phyloP scores from a whole-genome alignment of 2,797 vertebrate genomes.

The Cynopterus sphinx region DNA sequence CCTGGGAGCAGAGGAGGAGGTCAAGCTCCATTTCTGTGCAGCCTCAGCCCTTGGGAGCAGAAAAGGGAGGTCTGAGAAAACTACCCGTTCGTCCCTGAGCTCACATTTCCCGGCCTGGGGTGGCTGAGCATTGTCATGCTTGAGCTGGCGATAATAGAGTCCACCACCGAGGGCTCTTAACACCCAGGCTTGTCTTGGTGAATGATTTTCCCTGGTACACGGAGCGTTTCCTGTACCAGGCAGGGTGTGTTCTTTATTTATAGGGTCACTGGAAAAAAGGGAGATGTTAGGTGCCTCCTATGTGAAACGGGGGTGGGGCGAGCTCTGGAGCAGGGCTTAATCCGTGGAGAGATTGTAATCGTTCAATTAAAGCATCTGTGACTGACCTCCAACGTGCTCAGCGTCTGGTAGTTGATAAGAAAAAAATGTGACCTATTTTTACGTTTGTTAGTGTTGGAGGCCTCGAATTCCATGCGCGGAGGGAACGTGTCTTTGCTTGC shows the following conservation, averaged over 20 bases:
- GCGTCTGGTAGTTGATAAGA: neutral
- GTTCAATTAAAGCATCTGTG: neutral
- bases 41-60: neutral
- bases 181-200: constrained; percentile 17
- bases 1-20: neutral
- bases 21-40: neutral
- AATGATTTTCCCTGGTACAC: constrained; percentile 27
- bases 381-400: neutral
- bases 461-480: neutral
- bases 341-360: neutral
- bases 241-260: neutral
- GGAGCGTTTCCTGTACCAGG: neutral
- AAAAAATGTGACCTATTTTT: neutral
- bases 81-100: neutral
- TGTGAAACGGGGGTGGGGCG: neutral
- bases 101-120: neutral
- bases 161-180: neutral
- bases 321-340: neutral
- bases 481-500: constrained; percentile 44
- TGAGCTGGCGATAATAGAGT: neutral
- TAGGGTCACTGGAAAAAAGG: neutral
- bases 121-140: constrained; percentile 25
- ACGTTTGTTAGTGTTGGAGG: neutral
- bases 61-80: constrained; percentile 57
- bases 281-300: neutral